Conservation (phyloP, 2,113 vertebrate species). For the Prietella phreatophila region DNA sequence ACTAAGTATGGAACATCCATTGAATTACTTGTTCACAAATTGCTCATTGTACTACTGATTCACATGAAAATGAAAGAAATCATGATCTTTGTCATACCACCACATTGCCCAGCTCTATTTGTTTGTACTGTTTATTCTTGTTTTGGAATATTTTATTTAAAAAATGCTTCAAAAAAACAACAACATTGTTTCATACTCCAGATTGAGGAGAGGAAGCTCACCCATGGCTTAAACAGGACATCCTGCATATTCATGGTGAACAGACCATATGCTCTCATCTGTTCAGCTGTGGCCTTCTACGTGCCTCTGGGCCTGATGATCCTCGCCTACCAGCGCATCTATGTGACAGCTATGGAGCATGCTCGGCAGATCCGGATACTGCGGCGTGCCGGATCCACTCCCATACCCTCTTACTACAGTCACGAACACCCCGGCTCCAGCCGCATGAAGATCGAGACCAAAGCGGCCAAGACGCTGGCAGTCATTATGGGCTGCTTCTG, state of each 20-base stretch:
- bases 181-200: slow-evolving; percentile 44
- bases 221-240: slow-evolving; percentile 66
- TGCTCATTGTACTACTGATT: not conserved
- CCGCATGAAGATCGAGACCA: slow-evolving; percentile 76
- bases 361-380: slow-evolving; percentile 75
- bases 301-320: slow-evolving; percentile 75
- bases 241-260: slow-evolving; percentile 79
- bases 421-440: slow-evolving; percentile 59
- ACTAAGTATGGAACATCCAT: not conserved
- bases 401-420: slow-evolving; percentile 39
- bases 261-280: slow-evolving; percentile 75
- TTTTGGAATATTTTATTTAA: not conserved
- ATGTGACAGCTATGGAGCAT: slow-evolving; percentile 76
- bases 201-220: slow-evolving; percentile 67
- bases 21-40: not conserved
- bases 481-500: slow-evolving; percentile 81
- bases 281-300: slow-evolving; percentile 78
- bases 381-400: slow-evolving; percentile 73
- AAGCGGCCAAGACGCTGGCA: slow-evolving; percentile 77
- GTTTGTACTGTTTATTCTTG: not conserved
- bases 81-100: not conserved
- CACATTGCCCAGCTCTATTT: too few species aligned
- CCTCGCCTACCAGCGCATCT: slow-evolving; percentile 78
- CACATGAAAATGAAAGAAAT: not conserved
- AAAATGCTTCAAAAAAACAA: not conserved